These are phyloP conservation scores for Cryptocephalus primarius DNA, from an alignment of 2,888 invertebrate genomes.

Conservation along the genomic window DNA sequence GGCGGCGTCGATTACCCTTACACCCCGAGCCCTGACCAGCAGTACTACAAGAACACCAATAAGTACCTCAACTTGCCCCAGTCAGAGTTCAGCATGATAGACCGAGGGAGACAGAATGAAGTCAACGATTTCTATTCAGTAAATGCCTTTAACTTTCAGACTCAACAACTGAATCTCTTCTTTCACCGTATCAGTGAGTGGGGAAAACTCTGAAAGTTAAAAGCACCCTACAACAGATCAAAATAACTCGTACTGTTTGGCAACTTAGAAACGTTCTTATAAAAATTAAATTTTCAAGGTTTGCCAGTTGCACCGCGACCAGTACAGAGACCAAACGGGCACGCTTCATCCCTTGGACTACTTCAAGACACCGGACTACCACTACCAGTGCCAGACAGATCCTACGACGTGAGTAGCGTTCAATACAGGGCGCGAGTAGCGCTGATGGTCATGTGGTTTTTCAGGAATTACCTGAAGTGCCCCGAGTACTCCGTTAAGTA, in stretches of 20 bases:
- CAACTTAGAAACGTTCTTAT: background rate
- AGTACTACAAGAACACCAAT: conserved; percentile 25
- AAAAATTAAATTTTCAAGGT: conserved; percentile 32
- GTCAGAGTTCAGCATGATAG: conserved; percentile 33
- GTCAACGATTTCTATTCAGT: conserved; percentile 40
- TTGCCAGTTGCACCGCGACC: conserved; percentile 48
- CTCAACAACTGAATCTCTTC: too few species aligned
- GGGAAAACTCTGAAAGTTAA: too few species aligned
- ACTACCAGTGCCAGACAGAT: conserved; percentile 46
- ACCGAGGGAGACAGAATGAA: conserved; percentile 33
- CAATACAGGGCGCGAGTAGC: too few species aligned
- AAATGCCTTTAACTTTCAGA: conserved; percentile 3
- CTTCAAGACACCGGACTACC: conserved; percentile 41
- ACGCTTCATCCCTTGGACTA: conserved; percentile 46
- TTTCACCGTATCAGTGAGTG: too few species aligned
- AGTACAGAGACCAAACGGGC: conserved; percentile 49
- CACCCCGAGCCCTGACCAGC: conserved; percentile 31
- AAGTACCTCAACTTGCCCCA: conserved; percentile 29
- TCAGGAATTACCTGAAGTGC: conserved; percentile 44
- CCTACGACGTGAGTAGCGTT: conserved; percentile 36
- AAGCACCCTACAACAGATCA: too few species aligned
- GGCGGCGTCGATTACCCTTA: conserved; percentile 32
- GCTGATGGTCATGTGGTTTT: conserved; percentile 8
- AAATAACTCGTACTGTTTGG: too few species aligned
- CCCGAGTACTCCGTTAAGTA: conserved; percentile 48